These are phyloP conservation scores for Leptarthrus brevirostris DNA, from an alignment of 2,888 invertebrate species.

Conservation along the genomic window DNA sequence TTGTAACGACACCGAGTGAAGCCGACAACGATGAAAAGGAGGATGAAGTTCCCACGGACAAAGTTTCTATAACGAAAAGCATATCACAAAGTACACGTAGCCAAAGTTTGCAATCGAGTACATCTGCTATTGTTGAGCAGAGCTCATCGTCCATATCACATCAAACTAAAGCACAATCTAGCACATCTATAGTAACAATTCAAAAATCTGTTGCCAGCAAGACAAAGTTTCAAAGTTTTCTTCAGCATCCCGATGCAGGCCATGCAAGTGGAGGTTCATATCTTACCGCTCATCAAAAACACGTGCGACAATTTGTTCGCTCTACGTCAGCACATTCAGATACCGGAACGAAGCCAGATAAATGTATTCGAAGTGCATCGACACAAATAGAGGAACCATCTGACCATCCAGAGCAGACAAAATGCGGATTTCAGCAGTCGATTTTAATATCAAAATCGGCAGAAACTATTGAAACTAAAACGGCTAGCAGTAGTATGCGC, in stretches of 20 bases:
- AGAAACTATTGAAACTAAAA: constrained; percentile 63
- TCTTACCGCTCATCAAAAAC: constrained; percentile 66
- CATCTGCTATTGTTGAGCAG: constrained; percentile 60
- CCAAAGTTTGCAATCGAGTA: constrained; percentile 63
- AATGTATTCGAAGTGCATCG: constrained; percentile 66
- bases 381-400: constrained; percentile 64
- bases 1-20: constrained; percentile 66
- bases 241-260: constrained; percentile 64
- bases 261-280: constrained; percentile 60
- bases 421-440: constrained; percentile 64
- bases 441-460: constrained; percentile 67
- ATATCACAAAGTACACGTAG: constrained; percentile 62
- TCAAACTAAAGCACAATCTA: constrained; percentile 66
- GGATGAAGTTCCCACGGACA: constrained; percentile 52
- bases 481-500: constrained; percentile 60
- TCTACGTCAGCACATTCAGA: constrained; percentile 67
- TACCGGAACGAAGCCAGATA: constrained; percentile 62
- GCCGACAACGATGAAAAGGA: constrained; percentile 62
- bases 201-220: constrained; percentile 59
- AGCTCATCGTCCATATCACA: constrained; percentile 65
- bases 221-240: constrained; percentile 66
- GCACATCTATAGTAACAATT: constrained; percentile 63
- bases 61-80: constrained; percentile 56
- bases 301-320: constrained; percentile 66
- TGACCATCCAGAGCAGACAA: constrained; percentile 56